These are phyloP conservation scores for Shargacucullia verbasci DNA, from an alignment of 2,888 invertebrate genomes.

Conservation along the genomic window DNA sequence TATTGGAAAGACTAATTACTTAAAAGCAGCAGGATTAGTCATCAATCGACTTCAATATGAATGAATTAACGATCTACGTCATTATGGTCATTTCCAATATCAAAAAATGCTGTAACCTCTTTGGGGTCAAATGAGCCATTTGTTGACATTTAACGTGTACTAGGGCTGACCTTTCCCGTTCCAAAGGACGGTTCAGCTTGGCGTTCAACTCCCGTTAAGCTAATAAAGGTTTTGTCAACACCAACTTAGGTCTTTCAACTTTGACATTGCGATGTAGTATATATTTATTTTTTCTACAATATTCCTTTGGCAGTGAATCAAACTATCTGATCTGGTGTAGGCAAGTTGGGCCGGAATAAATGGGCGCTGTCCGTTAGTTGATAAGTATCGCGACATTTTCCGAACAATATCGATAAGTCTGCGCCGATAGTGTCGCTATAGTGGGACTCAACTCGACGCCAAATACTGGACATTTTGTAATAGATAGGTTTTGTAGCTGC, in stretches of 20 bases:
- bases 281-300: conserved; percentile 15
- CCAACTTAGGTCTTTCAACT: conserved; percentile 46
- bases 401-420: conserved; percentile 60
- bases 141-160: conserved; percentile 53
- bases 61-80: conserved; percentile 26
- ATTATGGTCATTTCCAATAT: conserved; percentile 25
- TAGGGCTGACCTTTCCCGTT: conserved; percentile 53
- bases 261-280: conserved; percentile 41
- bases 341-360: conserved; percentile 52
- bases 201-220: conserved; percentile 23
- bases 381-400: conserved; percentile 57
- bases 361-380: conserved; percentile 54
- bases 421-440: conserved; percentile 53
- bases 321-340: conserved; percentile 36
- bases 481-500: conserved; percentile 36
- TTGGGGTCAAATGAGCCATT: conserved; percentile 57
- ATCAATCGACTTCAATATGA: conserved; percentile 28
- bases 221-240: conserved; percentile 43
- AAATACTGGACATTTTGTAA: conserved; percentile 46
- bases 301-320: conserved; percentile 46
- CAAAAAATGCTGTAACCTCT: conserved; percentile 37
- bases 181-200: conserved; percentile 37
- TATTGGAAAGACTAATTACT: conserved; percentile 19
- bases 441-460: conserved; percentile 48
- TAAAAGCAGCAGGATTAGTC: conserved; percentile 4